Evolutionary conservation across 2,113 vertebrate species (phyloP).

Genomic region (Lepus europaeus): DNA sequence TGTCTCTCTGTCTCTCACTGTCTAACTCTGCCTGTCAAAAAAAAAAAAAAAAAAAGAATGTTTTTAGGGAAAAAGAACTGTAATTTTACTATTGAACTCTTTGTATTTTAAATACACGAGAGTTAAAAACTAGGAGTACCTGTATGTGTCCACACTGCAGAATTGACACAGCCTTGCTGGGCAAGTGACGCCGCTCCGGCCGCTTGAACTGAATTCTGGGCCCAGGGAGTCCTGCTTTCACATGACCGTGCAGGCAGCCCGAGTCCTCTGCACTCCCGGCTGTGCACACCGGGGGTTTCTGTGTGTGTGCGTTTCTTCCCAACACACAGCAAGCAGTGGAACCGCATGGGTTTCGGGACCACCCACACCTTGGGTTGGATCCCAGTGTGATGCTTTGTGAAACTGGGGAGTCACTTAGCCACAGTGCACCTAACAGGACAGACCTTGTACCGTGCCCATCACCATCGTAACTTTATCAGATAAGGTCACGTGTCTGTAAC

Average conservation of each 20-base stretch:
- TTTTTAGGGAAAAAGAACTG: constrained; percentile 35
- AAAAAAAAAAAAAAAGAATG: neutral
- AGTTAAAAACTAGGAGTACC: neutral
- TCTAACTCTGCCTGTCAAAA: too few relatives aligned
- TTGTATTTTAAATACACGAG: constrained; percentile 52
- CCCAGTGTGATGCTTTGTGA: neutral
- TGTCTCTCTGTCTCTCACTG: too few relatives aligned
- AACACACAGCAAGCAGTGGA: too few relatives aligned
- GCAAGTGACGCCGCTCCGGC: neutral
- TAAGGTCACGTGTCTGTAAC: neutral
- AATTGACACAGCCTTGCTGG: neutral
- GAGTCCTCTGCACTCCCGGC: neutral
- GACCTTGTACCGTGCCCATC: neutral
- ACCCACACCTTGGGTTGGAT: neutral
- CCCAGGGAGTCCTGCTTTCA: neutral
- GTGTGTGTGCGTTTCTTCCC: neutral
- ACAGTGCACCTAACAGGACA: rapidly evolving
- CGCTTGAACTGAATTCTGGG: neutral
- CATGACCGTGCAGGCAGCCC: rapidly evolving
- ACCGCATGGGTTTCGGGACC: rapidly evolving
- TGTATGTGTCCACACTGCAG: too few relatives aligned
- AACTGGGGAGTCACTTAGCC: neutral
- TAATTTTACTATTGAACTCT: constrained; percentile 57
- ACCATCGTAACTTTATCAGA: neutral
- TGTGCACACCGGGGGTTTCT: rapidly evolving